Evolutionary conservation across 1,140 invertebrate genomes (phyloP).

Genomic region (Drosophila eugracilis): DNA sequence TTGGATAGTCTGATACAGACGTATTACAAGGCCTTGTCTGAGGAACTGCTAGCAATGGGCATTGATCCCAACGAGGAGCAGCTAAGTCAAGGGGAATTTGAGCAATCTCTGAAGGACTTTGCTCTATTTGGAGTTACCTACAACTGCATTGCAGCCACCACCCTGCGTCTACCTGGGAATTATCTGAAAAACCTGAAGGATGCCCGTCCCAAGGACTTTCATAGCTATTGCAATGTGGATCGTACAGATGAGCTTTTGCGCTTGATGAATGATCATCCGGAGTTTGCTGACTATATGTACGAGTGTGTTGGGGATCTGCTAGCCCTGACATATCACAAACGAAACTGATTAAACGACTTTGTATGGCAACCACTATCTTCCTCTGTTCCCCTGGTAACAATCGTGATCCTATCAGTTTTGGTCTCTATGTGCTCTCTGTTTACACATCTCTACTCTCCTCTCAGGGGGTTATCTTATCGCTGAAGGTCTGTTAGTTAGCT

Average conservation of each 20-base stretch:
- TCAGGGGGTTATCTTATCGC: slow-evolving; percentile 41
- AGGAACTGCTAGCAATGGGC: slow-evolving; percentile 43
- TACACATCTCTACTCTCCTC: neutral
- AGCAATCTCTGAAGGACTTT: slow-evolving; percentile 63
- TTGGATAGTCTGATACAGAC: slow-evolving; percentile 8
- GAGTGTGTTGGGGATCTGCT: slow-evolving; percentile 74
- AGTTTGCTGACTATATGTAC: slow-evolving; percentile 63
- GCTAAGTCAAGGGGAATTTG: slow-evolving; percentile 49
- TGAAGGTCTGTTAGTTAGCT: neutral
- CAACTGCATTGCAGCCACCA: slow-evolving; percentile 72
- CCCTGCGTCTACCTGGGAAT: slow-evolving; percentile 66
- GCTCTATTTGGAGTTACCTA: slow-evolving; percentile 66
- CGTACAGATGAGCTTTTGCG: slow-evolving; percentile 52
- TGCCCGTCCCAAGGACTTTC: slow-evolving; percentile 52
- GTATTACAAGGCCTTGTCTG: slow-evolving; percentile 51
- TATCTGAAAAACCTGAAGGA: slow-evolving; percentile 69
- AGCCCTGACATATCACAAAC: slow-evolving; percentile 63
- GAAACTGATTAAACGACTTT: slow-evolving; percentile 27
- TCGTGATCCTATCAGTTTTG: slow-evolving; percentile 33
- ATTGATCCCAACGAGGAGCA: slow-evolving; percentile 40
- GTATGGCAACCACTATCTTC: slow-evolving; percentile 14
- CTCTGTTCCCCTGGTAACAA: slow-evolving; percentile 44
- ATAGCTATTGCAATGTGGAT: slow-evolving; percentile 73
- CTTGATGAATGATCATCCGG: slow-evolving; percentile 51
- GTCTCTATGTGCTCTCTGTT: neutral